Conservation (phyloP, 2,888 invertebrate genomes). For the Cheilosia urbana region DNA sequence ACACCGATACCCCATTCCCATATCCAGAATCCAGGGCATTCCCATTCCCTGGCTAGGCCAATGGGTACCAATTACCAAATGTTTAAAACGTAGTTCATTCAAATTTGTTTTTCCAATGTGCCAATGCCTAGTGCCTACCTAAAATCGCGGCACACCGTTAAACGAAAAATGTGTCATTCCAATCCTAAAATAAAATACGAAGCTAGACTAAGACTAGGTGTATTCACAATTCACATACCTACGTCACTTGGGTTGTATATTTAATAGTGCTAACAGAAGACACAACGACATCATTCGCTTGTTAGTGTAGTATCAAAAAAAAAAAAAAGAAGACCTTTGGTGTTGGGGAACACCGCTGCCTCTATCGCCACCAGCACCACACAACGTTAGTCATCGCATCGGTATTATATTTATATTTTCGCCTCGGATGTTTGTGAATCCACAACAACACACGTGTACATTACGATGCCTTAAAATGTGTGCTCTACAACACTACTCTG, state of each 20-base stretch:
- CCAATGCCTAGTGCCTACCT: not conserved
- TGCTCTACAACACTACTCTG: not conserved
- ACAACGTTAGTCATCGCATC: conserved; percentile 46
- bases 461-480: conserved; percentile 10
- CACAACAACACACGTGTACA: conserved; percentile 29
- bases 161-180: conserved; percentile 20
- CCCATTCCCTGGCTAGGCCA: not conserved
- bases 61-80: no score
- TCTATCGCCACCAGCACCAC: not conserved
- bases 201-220: conserved; percentile 26
- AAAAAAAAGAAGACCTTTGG: conserved; percentile 27
- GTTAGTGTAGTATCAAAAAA: not conserved
- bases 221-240: conserved; percentile 13
- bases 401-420: conserved; percentile 32
- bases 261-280: not conserved
- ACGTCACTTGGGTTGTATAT: conserved; percentile 44
- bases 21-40: not conserved
- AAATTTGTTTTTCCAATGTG: not conserved
- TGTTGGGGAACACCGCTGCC: conserved; percentile 47
- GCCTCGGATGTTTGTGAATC: conserved; percentile 8
- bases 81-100: not conserved
- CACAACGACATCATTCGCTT: conserved; percentile 13
- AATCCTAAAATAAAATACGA: conserved; percentile 37
- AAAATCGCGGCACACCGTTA: conserved; percentile 25
- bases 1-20: no score